These are phyloP conservation scores for Aphelenchoides avenae DNA, from an alignment of 1,140 invertebrate genomes.

Conservation along the genomic window DNA sequence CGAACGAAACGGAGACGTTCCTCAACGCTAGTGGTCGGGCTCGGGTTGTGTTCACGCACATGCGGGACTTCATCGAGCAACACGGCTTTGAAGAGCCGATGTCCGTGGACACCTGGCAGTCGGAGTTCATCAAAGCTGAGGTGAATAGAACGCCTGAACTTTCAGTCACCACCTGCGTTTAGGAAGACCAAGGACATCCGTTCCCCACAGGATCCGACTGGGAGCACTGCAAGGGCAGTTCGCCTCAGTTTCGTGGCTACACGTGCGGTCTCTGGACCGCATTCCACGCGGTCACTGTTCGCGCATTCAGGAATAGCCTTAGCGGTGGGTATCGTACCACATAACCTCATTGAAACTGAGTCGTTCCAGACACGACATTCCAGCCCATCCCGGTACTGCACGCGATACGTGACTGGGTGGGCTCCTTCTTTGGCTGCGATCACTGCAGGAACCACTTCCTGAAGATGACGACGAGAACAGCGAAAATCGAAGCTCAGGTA, in stretches of 20 bases:
- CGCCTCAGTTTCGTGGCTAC: constrained; percentile 73
- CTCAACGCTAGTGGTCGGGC: constrained; percentile 49
- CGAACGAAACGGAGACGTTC: constrained; percentile 34
- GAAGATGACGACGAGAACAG: constrained; percentile 54
- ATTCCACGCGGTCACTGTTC: constrained; percentile 86
- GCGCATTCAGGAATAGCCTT: constrained; percentile 65
- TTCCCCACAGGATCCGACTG: constrained; percentile 66
- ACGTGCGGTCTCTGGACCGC: constrained; percentile 92
- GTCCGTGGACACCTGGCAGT: constrained; percentile 42
- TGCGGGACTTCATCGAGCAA: constrained; percentile 46
- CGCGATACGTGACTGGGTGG: constrained; percentile 55
- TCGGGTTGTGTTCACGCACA: constrained; percentile 53
- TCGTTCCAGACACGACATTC: constrained; percentile 24
- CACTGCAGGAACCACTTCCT: constrained; percentile 55
- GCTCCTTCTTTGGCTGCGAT: constrained; percentile 55
- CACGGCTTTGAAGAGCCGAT: constrained; percentile 30
- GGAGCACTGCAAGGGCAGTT: constrained; percentile 77
- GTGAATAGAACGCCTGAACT: constrained; percentile 6
- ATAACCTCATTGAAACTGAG: constrained; percentile 12
- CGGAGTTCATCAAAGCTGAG: constrained; percentile 52
- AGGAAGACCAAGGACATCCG: constrained; percentile 47
- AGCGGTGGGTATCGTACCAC: constrained; percentile 11
- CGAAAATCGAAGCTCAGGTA: constrained; percentile 51
- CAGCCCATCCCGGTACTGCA: constrained; percentile 47
- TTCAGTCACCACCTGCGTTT: not conserved